Evolutionary conservation across 2,797 vertebrate species (phyloP), one percentile per base, ranked within the genome.

Genomic region (Eulemur rubriventer): DNA sequence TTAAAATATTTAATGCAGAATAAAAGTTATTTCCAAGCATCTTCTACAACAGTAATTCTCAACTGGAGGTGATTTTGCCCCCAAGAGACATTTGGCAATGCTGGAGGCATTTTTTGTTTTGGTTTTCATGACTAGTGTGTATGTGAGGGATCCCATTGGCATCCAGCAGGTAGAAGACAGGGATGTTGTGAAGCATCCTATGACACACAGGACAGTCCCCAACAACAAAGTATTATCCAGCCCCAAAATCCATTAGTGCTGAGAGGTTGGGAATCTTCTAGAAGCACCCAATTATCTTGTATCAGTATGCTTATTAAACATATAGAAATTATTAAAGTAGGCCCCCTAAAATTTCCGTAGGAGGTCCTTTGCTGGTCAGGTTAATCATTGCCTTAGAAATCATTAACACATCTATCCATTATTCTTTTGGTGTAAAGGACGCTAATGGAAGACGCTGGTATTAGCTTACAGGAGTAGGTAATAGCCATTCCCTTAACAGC

Each of bases 1-100:
- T 61, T 91, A 76, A 88, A 78, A 72, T 90, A 90, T 52, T 95
- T 92, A 52, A 86, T 38, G 12, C 73, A 7, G 33, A 92, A 94
- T 83, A 16, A 72, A 69, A 76, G 24, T 57, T 83, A 55, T 81
- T 84, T 79, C 35, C n/a, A 93, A 76, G 6, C 7, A 86, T 93
- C 43, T 89, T 69, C 69, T 83, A 59, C 50, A 95, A 46, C 6
- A 79, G 14, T 90, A 20, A 69, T 94, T 95, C 73, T 93, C 35
- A 90, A 30, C 16, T 73, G 46, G 16, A 4, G 46, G 24, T 46
- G 28, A 55, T 78, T 70, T 67, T 38, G 28, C 46, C 33, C 17
- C 38, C 1, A 46, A 41, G 61, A 9, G 72, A 70, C 55, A 52
- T 63, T n/a, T 87, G 78, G 28, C 63, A 88, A 70, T 70, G 4